Base-by-base conservation (phyloP, 2,888 invertebrate species). In the Limnephilus marmoratus region DNA sequence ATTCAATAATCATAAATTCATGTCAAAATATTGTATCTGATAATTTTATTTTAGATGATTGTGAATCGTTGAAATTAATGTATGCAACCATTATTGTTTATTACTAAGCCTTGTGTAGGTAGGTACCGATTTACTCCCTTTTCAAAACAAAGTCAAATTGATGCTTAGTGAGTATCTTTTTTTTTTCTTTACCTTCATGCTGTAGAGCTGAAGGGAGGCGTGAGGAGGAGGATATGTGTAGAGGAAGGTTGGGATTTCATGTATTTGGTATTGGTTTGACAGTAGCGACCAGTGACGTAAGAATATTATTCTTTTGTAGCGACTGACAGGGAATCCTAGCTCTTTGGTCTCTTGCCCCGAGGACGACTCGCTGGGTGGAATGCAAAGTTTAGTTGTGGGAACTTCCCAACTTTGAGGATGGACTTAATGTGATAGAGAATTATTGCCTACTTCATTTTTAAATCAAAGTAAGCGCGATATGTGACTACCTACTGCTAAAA, bases 301-400 rank as follows among this genome's bases (percentile, higher is more conserved):
- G 15, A 49, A 49, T 15, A 49, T 49, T 49, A 49, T 3, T 49
- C 49, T 15, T 13, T 15, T 2, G 9, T 68, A 68, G 68, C 68
- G 68, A 68, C 68, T n/a, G 24, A 18, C 68, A 9, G 24, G 9
- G 68, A 24, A 68, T 68, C 68, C 24, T 68, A 68, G 68, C 68
- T 24, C 68, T 5, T n/a, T 68, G 68, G 68, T 68, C 68, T 68
- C 24, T 68, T 68, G 68, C 24, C 68, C 24, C n/a, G 24, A 68
- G 68, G 83, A 24, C 83, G 83, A 34, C 83, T 83, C 83, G 83
- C 83, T 41, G 83, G 83, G 37, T 37, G 34, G 68, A 83, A 37
- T 41, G 83, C 83, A 37, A 37, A 83, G 83, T 83, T 37, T 37
- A 18, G 83, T 37, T 83, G 34, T 41, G 0, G 37, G 37, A 41